Evolutionary conservation across 2,113 vertebrate genomes (phyloP).

Genomic region (Aspidoscelis tigris): DNA sequence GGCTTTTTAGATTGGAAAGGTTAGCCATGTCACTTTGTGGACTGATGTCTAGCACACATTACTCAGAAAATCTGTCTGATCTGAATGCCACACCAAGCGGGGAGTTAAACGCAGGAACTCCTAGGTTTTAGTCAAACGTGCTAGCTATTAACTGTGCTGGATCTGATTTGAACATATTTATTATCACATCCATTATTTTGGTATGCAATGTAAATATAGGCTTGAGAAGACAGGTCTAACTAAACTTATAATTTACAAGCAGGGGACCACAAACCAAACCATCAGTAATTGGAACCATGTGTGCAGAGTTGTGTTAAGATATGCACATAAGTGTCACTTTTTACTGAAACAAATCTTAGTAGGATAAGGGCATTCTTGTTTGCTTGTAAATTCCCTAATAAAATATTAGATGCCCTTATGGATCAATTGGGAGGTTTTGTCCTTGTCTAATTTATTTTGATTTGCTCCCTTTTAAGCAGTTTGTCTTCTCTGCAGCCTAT

Average conservation of each 20-base stretch:
- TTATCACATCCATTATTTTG: slow-evolving; percentile 7
- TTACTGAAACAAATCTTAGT: neutral
- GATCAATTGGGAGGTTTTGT: slow-evolving; percentile 32
- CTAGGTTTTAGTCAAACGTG: neutral
- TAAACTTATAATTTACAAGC: neutral
- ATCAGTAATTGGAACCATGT: rapidly evolving
- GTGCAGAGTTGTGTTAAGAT: neutral
- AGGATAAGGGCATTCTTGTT: slow-evolving; percentile 10
- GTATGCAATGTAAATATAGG: neutral
- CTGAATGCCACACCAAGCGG: too few species aligned
- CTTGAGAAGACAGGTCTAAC: neutral
- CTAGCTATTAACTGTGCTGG: neutral
- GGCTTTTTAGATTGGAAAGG: too few species aligned
- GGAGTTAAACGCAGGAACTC: too few species aligned
- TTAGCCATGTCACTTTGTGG: too few species aligned
- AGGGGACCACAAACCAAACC: neutral
- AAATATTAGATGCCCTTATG: slow-evolving; percentile 36
- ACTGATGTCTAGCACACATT: too few species aligned
- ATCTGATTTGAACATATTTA: neutral
- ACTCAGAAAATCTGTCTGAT: too few species aligned
- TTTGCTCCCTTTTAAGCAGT: slow-evolving; percentile 62
- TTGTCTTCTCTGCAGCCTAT: slow-evolving; percentile 59
- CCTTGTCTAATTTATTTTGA: slow-evolving; percentile 61
- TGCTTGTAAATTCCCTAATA: neutral
- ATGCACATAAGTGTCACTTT: neutral